Evolutionary conservation across 2,113 vertebrate genomes (phyloP).

Genomic region (Terrapene triunguis): DNA sequence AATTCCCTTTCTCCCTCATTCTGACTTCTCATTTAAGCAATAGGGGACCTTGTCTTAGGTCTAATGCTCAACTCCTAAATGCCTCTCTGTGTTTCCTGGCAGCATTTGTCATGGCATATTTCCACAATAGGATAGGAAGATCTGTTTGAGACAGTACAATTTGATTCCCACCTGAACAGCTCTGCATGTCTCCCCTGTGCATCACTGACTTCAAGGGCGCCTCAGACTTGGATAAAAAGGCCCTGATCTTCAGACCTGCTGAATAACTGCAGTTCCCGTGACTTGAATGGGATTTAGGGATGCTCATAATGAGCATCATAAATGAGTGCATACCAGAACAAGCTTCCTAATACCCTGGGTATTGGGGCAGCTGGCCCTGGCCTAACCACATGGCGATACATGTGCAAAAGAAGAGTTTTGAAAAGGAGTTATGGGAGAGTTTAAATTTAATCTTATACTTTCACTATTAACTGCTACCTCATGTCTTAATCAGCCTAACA

Average conservation of each 20-base stretch:
- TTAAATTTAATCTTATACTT: background rate
- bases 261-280: constrained; percentile 5
- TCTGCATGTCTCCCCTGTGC: background rate
- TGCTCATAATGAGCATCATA: background rate
- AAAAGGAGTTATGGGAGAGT: background rate
- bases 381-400: background rate
- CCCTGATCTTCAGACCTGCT: background rate
- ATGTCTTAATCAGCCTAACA: background rate
- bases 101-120: background rate
- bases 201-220: constrained; percentile 1
- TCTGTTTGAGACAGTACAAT: background rate
- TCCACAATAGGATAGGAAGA: background rate
- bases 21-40: background rate
- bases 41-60: background rate
- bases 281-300: background rate
- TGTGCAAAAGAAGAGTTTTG: constrained; percentile 17
- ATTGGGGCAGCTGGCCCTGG: background rate
- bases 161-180: background rate
- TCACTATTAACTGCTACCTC: background rate
- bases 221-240: background rate
- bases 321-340: background rate
- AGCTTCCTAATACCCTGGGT: background rate
- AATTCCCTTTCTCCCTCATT: background rate
- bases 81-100: background rate
- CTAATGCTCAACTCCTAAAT: background rate